Percentiles rank a stretch among this genome's conserved stretches.
Conservation (phyloP, 2,888 invertebrate genomes). For the Geophilus truncorum region DNA sequence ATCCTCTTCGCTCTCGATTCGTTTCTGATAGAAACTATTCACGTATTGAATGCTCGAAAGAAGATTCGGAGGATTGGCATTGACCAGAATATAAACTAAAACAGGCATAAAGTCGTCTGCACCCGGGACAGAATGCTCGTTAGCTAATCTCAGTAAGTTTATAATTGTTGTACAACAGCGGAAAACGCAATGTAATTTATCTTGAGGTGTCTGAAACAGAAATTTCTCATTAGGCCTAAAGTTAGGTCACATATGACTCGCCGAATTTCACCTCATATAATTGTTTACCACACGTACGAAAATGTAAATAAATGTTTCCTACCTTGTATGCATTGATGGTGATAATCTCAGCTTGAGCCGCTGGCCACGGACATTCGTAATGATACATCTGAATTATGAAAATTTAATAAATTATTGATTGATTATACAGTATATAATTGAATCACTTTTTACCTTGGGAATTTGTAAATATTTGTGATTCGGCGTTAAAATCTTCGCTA, state of each 20-base stretch:
- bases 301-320: conserved; percentile 30
- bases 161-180: conserved; percentile 89
- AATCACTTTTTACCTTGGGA: conserved; percentile 56
- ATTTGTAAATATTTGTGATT: conserved; percentile 75
- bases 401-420: neutral
- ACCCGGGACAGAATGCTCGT: conserved; percentile 67
- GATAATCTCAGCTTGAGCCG: conserved; percentile 83
- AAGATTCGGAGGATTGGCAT: conserved; percentile 91
- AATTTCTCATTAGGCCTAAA: neutral
- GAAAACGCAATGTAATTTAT: conserved; percentile 75
- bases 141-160: conserved; percentile 80
- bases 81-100: conserved; percentile 90
- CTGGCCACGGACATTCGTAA: conserved; percentile 92
- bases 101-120: conserved; percentile 94
- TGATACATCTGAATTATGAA: conserved; percentile 58
- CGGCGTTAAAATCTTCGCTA: conserved; percentile 68
- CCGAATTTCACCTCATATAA: neutral
- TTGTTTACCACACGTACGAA: too few species aligned
- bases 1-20: conserved; percentile 80
- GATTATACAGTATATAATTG: neutral
- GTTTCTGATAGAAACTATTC: conserved; percentile 78
- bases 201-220: conserved; percentile 62
- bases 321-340: conserved; percentile 81
- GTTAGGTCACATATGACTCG: neutral
- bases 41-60: conserved; percentile 95